Conservation (phyloP, 2,797 vertebrate genomes). For the Rhinogobio ventralis region DNA sequence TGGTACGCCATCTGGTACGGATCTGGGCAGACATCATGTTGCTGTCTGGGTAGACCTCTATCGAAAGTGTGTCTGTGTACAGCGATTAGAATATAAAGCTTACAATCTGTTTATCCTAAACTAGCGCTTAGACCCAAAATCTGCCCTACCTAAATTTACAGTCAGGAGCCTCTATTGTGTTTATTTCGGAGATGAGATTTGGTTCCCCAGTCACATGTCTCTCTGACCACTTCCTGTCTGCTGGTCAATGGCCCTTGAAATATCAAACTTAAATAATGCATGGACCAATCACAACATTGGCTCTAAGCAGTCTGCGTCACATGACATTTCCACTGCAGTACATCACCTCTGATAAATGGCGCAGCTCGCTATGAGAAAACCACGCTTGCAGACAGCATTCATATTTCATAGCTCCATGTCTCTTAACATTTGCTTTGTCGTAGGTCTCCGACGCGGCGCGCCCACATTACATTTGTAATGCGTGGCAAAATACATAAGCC, state of each 20-base stretch:
- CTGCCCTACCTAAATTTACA: neutral
- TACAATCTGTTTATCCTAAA: neutral
- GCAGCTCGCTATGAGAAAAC: neutral
- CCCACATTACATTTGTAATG: conserved; percentile 50
- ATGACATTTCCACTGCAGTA: conserved; percentile 18
- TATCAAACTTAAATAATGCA: conserved; percentile 41
- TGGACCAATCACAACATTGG: conserved; percentile 34
- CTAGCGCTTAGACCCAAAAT: neutral
- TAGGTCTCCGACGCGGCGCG: neutral
- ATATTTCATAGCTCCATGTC: conserved; percentile 28
- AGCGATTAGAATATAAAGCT: neutral
- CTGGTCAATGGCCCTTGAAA: conserved; percentile 6
- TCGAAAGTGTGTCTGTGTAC: neutral
- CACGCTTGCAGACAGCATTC: neutral
- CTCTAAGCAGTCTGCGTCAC: conserved; percentile 13
- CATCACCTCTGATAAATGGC: conserved; percentile 34
- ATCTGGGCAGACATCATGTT: no score
- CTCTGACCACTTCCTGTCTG: conserved; percentile 1
- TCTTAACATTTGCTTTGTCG: conserved; percentile 23
- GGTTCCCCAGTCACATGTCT: neutral
- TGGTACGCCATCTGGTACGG: no score
- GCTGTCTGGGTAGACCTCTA: neutral
- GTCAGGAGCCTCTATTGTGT: neutral
- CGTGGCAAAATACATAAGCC: conserved; percentile 39
- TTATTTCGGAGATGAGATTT: neutral